A percentile compares a stretch with the other conserved stretches of the same genome.
Conservation (phyloP, 2,888 invertebrate species). For the Patella depressa region DNA sequence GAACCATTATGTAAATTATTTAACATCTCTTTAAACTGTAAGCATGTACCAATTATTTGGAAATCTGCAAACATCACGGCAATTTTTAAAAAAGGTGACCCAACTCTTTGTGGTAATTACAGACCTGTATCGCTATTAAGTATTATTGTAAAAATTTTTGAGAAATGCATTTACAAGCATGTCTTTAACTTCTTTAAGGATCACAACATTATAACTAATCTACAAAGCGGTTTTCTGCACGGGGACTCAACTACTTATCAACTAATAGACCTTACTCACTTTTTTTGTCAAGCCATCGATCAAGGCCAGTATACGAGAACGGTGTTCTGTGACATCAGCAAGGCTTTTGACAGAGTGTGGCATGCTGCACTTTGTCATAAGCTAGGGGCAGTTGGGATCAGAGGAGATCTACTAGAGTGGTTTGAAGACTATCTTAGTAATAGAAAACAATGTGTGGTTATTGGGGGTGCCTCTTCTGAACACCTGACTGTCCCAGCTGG, state of each 20-base stretch:
- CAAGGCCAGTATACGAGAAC: not conserved
- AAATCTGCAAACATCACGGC: not conserved
- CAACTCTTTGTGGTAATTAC: not conserved
- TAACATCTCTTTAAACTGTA: not conserved
- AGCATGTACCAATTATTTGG: not conserved
- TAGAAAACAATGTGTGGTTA: not conserved
- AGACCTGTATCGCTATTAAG: not conserved
- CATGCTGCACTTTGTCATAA: conserved; percentile 9
- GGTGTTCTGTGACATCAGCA: no score
- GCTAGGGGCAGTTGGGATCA: not conserved
- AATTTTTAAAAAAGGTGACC: not conserved
- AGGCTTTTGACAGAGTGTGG: not conserved
- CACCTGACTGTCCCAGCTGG: not conserved
- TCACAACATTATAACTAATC: not conserved
- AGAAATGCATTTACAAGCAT: not conserved
- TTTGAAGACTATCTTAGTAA: not conserved
- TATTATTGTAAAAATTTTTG: not conserved
- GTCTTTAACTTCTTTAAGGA: not conserved
- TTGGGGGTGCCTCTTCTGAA: not conserved
- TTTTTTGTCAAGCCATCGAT: not conserved
- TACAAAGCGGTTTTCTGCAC: not conserved
- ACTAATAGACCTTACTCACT: conserved; percentile 1
- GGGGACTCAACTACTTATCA: not conserved
- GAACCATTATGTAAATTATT: not conserved
- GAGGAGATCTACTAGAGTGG: conserved; percentile 8